phyloP scores from a whole-genome alignment of 2,888 invertebrate species.

The Athalia circularis region DNA sequence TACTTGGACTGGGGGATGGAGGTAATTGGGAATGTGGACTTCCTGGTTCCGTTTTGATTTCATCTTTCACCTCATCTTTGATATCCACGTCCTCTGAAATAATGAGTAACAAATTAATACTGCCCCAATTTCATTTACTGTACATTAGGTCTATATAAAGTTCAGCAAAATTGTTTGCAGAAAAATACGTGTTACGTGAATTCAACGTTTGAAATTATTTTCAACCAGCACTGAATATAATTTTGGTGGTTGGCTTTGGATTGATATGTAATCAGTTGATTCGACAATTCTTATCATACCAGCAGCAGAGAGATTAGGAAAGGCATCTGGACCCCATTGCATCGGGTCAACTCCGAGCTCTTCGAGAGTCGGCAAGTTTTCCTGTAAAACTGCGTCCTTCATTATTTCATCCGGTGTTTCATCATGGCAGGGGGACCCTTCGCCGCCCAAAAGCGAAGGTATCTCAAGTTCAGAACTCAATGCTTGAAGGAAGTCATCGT shows the following conservation, averaged over 20 bases:
- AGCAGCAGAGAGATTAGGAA: slow-evolving; percentile 47
- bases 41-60: slow-evolving; percentile 62
- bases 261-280: not conserved
- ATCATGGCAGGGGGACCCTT: slow-evolving; percentile 57
- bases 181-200: too few species aligned
- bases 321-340: slow-evolving; percentile 47
- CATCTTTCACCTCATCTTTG: slow-evolving; percentile 49
- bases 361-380: slow-evolving; percentile 53
- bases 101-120: not conserved
- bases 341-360: slow-evolving; percentile 55
- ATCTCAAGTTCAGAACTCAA: slow-evolving; percentile 66
- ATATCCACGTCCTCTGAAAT: slow-evolving; percentile 47
- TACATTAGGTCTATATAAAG: not conserved
- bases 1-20: slow-evolving; percentile 64
- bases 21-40: slow-evolving; percentile 60
- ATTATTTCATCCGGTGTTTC: slow-evolving; percentile 64
- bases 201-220: too few species aligned
- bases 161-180: too few species aligned
- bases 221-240: not conserved
- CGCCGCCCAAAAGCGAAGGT: slow-evolving; percentile 61
- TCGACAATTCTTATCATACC: slow-evolving; percentile 46
- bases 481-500: slow-evolving; percentile 67
- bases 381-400: slow-evolving; percentile 56
- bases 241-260: not conserved
- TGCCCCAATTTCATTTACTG: not conserved